Percentiles rank a stretch among this genome's conserved stretches.
phyloP scores from a whole-genome alignment of 2,113 vertebrate species.

The Caracal caracal region DNA sequence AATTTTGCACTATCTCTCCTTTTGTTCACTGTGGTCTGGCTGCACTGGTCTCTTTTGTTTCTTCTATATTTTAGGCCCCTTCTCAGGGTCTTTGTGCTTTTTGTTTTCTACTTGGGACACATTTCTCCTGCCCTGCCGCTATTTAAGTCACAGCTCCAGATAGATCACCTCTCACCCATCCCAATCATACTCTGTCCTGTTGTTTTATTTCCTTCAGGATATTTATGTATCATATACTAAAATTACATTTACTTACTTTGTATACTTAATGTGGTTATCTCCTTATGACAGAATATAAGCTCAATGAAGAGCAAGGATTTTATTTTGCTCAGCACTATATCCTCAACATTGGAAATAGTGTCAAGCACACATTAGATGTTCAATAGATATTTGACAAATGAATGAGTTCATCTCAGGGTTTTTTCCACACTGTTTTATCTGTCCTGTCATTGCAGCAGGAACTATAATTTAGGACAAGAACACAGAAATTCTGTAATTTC shows the following conservation, averaged over 20 bases:
- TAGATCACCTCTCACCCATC: neutral
- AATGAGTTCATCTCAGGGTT: neutral
- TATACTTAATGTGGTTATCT: neutral
- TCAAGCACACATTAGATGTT: neutral
- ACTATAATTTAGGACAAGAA: slow-evolving; percentile 36
- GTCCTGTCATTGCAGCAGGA: neutral
- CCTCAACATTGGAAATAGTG: neutral
- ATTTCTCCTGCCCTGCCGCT: neutral
- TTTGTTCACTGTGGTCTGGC: neutral
- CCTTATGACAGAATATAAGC: neutral
- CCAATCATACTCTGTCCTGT: neutral
- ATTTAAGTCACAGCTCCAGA: neutral
- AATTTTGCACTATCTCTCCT: neutral
- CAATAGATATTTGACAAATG: neutral
- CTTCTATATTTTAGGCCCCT: slow-evolving; percentile 2
- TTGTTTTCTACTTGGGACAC: neutral
- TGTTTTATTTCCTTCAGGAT: slow-evolving; percentile 2
- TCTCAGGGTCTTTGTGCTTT: neutral
- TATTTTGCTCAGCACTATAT: slow-evolving; percentile 13
- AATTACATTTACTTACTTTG: slow-evolving; percentile 25
- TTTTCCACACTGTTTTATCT: neutral
- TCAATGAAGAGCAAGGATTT: neutral
- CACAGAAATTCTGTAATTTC: neutral
- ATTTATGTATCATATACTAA: slow-evolving; percentile 26
- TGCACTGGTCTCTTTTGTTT: neutral